These are phyloP conservation scores for Hippopotamyrus pictus DNA, from an alignment of 2,797 vertebrate species.

Conservation along the genomic window DNA sequence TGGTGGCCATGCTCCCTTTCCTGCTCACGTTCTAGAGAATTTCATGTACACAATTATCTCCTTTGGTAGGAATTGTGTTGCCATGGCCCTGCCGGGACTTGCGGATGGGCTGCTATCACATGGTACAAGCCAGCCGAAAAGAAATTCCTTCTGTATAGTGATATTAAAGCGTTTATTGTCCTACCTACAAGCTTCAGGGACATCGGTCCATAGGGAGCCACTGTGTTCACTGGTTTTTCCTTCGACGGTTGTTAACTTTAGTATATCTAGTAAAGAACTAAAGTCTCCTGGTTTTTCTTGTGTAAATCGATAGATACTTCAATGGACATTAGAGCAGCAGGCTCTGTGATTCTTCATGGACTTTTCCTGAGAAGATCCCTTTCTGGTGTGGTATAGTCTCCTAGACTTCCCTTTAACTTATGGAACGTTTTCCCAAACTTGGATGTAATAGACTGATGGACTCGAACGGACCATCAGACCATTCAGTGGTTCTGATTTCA, in stretches of 20 bases:
- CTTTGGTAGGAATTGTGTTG: background rate
- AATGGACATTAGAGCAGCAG: background rate
- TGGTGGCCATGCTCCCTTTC: background rate
- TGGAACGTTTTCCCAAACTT: background rate
- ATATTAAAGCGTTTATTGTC: background rate
- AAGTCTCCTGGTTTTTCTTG: background rate
- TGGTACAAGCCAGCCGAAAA: too few species aligned
- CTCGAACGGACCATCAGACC: too few species aligned
- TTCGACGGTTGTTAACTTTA: background rate
- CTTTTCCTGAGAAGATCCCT: background rate
- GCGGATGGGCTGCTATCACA: background rate
- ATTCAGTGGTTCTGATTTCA: background rate
- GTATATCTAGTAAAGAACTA: background rate
- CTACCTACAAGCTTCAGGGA: background rate
- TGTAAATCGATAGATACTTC: background rate
- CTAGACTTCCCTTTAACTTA: background rate
- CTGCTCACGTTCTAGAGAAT: background rate
- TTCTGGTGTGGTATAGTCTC: background rate
- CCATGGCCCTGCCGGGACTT: background rate
- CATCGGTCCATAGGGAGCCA: background rate
- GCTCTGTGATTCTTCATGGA: background rate
- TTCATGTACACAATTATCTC: background rate
- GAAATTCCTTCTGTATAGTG: background rate
- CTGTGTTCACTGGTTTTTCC: background rate
- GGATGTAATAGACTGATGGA: background rate